Evolutionary conservation across 2,797 vertebrate species (phyloP), one percentile per base, ranked within the genome.

Genomic region (Hyperoplus lanceolatus): DNA sequence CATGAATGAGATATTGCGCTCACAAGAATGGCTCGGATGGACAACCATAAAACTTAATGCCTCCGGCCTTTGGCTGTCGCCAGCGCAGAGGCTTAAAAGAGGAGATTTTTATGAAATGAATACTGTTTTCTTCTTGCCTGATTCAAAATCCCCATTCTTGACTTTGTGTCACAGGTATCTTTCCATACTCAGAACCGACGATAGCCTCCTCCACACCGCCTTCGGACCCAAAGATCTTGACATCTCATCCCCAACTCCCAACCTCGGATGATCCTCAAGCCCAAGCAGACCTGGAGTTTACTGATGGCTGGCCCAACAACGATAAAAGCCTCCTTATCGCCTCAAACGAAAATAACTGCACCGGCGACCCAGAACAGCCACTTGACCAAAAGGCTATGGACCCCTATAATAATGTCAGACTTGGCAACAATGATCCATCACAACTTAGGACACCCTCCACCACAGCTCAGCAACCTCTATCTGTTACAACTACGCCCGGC

Each of bases 361-460:
- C 54, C 16, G 15, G 0, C 10, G 13, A 45, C 6, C 43, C 45
- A 53, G 5, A 11, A 4, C 8, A 49, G 29, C 1, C 10, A 8
- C 21, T 66, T 38, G 48, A 67, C 59, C 2, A 0, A 3, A 76
- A 75, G 2, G 45, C 29, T 21, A 11, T 83, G 16, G 7, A 51
- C 1, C 21, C 88, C 57, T 79, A 50, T n/a, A 81, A 39, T 61
- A 84, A 76, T 14, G 21, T 43, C 6, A 84, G 63, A 70, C 0
- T 0, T 18, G 1, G 4, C 14, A 62, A 53, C 5, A 73, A 42
- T 45, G 16, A 48, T 4, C 50, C 8, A 0, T 14, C 51, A n/a
- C 7, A 11, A 14, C 3, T 1, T 42, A 8, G 29, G 57, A 81
- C 66, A 14, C 5, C 1, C 16, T 48, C 55, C 12, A 29, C 14